A percentile compares a stretch with the other conserved stretches of the same genome.
These are phyloP conservation scores for Dasypogon diadema DNA, from an alignment of 2,888 invertebrate species.

Conservation along the genomic window DNA sequence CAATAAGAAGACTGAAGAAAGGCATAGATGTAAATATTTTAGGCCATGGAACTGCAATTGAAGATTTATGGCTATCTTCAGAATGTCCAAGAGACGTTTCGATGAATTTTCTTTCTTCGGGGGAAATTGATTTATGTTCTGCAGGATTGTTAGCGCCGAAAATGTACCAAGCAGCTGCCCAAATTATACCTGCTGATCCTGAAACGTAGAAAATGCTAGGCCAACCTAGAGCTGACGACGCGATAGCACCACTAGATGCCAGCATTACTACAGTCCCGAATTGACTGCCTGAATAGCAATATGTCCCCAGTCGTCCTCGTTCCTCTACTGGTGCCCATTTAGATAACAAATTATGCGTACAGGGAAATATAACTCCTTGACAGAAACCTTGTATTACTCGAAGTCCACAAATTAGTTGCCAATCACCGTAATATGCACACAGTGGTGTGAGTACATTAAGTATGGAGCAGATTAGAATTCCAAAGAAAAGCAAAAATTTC, in stretches of 20 bases:
- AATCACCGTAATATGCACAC: conserved; percentile 75
- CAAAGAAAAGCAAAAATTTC: conserved; percentile 72
- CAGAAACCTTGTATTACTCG: conserved; percentile 77
- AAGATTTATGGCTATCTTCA: conserved; percentile 59
- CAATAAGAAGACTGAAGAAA: conserved; percentile 79
- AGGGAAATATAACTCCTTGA: conserved; percentile 78
- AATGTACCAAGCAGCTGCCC: conserved; percentile 73
- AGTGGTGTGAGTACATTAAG: conserved; percentile 77
- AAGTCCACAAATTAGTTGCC: conserved; percentile 72
- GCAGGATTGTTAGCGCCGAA: conserved; percentile 77
- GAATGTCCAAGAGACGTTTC: conserved; percentile 73
- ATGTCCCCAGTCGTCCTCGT: conserved; percentile 75
- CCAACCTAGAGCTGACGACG: conserved; percentile 80
- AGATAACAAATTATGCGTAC: conserved; percentile 76
- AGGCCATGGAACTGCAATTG: conserved; percentile 76
- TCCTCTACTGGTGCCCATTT: conserved; percentile 80
- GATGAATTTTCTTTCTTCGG: conserved; percentile 76
- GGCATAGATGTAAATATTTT: conserved; percentile 81
- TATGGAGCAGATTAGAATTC: conserved; percentile 74
- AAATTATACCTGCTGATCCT: conserved; percentile 74
- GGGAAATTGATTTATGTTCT: conserved; percentile 72
- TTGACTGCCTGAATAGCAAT: conserved; percentile 79
- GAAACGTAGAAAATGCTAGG: conserved; percentile 82
- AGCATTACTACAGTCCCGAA: conserved; percentile 83
- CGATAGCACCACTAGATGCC: conserved; percentile 78